Evolutionary conservation across 2,888 invertebrate genomes (phyloP).

Genomic region (Drosophila rubida): DNA sequence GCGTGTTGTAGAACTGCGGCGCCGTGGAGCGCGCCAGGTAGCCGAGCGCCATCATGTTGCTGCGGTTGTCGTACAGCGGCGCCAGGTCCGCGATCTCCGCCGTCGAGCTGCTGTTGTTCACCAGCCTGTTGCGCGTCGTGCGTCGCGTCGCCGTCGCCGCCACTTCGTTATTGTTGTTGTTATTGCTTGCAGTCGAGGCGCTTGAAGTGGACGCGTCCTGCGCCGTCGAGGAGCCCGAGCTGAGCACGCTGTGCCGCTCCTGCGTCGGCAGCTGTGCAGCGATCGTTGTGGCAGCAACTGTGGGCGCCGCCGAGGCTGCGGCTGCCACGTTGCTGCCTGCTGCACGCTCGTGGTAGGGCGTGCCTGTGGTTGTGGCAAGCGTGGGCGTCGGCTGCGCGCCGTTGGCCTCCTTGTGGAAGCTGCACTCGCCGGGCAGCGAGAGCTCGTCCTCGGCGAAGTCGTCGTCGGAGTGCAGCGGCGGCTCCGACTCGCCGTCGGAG

Average conservation of each 20-base stretch:
- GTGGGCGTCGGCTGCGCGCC: conserved; percentile 10
- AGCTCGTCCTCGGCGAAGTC: conserved; percentile 94
- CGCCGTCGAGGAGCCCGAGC: conserved; percentile 82
- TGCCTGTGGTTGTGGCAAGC: conserved; percentile 27
- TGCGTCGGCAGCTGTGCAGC: conserved; percentile 49
- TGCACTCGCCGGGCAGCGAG: conserved; percentile 86
- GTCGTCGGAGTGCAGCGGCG: conserved; percentile 91
- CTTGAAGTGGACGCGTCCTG: conserved; percentile 81
- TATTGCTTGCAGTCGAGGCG: conserved; percentile 60
- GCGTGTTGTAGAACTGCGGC: conserved; percentile 81
- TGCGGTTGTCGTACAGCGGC: conserved; percentile 82
- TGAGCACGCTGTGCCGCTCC: conserved; percentile 83
- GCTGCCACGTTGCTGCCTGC: conserved; percentile 33
- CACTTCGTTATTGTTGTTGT: conserved; percentile 24
- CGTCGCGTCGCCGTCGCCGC: conserved; percentile 36
- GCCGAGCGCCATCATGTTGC: conserved; percentile 82
- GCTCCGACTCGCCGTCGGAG: conserved; percentile 88
- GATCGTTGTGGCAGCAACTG: conserved; percentile 16
- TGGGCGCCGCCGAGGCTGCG: conserved; percentile 37
- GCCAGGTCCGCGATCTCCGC: conserved; percentile 77
- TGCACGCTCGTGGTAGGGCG: conserved; percentile 74
- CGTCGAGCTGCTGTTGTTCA: conserved; percentile 74
- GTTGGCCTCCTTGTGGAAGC: conserved; percentile 79
- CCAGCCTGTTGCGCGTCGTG: conserved; percentile 52
- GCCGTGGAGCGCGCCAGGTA: conserved; percentile 71